Evolutionary conservation across 2,113 vertebrate genomes (phyloP).

Genomic region (Galemys pyrenaicus): DNA sequence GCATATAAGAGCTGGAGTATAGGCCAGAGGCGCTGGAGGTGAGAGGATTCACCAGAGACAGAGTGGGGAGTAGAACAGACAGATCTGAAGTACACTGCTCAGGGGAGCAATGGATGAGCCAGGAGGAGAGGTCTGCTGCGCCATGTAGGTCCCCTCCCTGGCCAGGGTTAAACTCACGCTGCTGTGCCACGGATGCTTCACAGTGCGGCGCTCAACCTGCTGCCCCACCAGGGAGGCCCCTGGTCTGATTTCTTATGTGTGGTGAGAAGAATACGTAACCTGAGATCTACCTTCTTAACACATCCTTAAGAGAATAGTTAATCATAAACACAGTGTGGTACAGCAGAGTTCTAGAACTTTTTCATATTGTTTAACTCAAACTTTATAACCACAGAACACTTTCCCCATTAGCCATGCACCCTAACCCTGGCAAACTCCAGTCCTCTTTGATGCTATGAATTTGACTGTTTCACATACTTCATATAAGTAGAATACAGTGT

Average conservation of each 20-base stretch:
- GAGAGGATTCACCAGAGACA: no score
- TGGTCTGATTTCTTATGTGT: neutral
- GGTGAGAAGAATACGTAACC: neutral
- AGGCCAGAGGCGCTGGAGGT: no score
- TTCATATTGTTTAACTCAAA: neutral
- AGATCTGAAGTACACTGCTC: no score
- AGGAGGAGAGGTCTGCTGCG: no score
- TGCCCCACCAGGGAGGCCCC: no score
- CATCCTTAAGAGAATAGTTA: neutral
- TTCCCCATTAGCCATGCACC: neutral
- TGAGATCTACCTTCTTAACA: neutral
- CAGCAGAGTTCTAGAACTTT: neutral
- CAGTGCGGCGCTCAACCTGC: no score
- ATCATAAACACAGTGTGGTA: neutral
- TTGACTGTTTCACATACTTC: neutral
- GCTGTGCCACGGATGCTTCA: no score
- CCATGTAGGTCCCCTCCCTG: no score
- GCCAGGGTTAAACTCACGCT: no score
- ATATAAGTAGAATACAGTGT: neutral
- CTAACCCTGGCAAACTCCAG: neutral
- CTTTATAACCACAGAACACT: neutral
- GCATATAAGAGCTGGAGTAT: no score
- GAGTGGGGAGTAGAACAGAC: no score
- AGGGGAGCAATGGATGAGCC: no score
- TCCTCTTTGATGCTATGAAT: neutral